Evolutionary conservation across 2,113 vertebrate species (phyloP).

Genomic region (Syrmaticus mikado): DNA sequence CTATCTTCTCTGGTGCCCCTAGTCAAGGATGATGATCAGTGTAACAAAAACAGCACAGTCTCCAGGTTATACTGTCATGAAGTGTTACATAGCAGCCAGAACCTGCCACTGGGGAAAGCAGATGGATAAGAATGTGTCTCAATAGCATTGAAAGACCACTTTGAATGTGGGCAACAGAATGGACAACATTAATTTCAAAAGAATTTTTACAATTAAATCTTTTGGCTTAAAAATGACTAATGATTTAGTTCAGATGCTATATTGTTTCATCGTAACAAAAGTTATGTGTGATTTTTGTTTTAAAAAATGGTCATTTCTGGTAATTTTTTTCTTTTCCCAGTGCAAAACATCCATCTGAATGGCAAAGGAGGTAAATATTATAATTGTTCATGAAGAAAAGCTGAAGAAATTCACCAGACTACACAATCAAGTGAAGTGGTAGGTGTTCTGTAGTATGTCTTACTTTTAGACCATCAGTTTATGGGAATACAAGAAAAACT

Average conservation of each 20-base stretch:
- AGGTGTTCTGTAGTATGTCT: background rate
- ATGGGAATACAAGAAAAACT: no score
- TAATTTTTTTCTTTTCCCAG: background rate
- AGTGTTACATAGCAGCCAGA: background rate
- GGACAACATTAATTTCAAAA: no score
- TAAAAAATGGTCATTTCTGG: background rate
- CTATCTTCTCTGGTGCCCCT: background rate
- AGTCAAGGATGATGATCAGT: background rate
- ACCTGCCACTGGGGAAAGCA: fast-evolving
- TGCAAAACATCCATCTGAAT: background rate
- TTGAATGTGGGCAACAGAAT: background rate
- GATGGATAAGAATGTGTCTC: background rate
- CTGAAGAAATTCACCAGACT: background rate
- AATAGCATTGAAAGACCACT: background rate
- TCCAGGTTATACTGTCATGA: background rate
- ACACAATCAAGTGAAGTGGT: background rate
- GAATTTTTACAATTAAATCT: background rate
- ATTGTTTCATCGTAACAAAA: background rate
- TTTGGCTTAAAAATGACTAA: background rate
- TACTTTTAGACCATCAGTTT: background rate
- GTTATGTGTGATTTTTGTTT: background rate
- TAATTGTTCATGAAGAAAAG: background rate
- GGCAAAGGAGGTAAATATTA: background rate
- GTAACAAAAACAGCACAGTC: background rate
- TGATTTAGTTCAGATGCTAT: background rate